Conservation (phyloP, 2,888 invertebrate genomes). For the Hypena proboscidalis region DNA sequence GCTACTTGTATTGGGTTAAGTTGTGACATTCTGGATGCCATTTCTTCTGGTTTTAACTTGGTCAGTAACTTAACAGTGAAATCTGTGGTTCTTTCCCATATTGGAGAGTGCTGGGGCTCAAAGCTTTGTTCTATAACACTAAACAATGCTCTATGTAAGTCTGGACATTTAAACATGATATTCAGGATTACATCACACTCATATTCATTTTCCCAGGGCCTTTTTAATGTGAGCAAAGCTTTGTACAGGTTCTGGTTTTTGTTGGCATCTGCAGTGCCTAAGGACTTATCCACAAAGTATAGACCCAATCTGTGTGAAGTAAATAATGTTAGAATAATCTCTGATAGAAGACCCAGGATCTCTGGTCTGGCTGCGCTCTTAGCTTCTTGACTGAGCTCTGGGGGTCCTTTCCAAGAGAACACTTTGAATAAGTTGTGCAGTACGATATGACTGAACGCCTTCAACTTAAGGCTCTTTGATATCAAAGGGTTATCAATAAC, state of each 20-base stretch:
- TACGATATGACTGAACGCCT: constrained; percentile 88
- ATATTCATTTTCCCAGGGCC: constrained; percentile 89
- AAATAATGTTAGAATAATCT: constrained; percentile 89
- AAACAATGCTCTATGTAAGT: constrained; percentile 88
- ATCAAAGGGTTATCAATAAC: constrained; percentile 87
- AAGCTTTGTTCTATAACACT: constrained; percentile 85
- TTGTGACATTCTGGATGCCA: constrained; percentile 74
- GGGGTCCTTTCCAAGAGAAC: constrained; percentile 91
- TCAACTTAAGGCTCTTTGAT: constrained; percentile 90
- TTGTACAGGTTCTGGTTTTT: constrained; percentile 87
- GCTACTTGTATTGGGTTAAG: constrained; percentile 81
- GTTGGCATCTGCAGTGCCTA: constrained; percentile 86
- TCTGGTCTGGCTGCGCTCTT: constrained; percentile 62
- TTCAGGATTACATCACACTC: constrained; percentile 87
- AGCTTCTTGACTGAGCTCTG: constrained; percentile 67
- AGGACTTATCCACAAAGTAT: constrained; percentile 88
- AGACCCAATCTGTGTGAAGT: constrained; percentile 92
- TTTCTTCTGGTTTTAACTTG: constrained; percentile 76
- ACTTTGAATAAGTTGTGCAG: constrained; percentile 88
- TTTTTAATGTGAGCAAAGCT: constrained; percentile 87
- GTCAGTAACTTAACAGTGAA: constrained; percentile 77
- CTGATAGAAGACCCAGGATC: constrained; percentile 86
- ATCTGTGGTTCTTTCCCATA: constrained; percentile 80
- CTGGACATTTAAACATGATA: constrained; percentile 89
- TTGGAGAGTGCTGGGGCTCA: constrained; percentile 84